These are phyloP conservation scores for Drymonia ruficornis DNA, from an alignment of 2,888 invertebrate genomes.

Conservation along the genomic window DNA sequence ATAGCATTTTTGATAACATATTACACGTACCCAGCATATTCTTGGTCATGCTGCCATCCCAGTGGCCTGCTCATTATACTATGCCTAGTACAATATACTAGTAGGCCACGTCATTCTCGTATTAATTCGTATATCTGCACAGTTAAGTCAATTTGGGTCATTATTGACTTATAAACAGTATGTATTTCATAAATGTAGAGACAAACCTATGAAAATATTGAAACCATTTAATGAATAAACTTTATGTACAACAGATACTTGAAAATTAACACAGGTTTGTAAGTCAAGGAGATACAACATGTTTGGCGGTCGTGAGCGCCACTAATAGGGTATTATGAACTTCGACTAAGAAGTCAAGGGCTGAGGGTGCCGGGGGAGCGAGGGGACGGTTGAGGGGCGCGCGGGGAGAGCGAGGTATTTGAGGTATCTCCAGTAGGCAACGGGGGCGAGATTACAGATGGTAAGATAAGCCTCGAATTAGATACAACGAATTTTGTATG, in stretches of 20 bases:
- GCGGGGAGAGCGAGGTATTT: constrained; percentile 56
- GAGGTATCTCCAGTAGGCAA: constrained; percentile 69
- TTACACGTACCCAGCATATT: too few species aligned
- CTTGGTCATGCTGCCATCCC: too few species aligned
- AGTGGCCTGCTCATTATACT: too few species aligned
- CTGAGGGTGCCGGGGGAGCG: constrained; percentile 52
- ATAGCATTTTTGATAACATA: too few species aligned
- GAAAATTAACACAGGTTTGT: constrained; percentile 36
- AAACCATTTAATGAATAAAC: too few species aligned
- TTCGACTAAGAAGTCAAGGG: constrained; percentile 69
- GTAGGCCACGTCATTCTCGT: too few species aligned
- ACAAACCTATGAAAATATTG: not conserved
- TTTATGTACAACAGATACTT: constrained; percentile 21
- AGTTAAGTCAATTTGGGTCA: too few species aligned
- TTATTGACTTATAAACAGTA: too few species aligned
- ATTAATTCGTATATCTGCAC: too few species aligned
- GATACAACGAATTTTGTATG: constrained; percentile 82
- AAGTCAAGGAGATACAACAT: constrained; percentile 58
- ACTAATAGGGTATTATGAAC: constrained; percentile 83
- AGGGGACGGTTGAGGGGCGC: constrained; percentile 30
- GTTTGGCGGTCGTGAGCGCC: constrained; percentile 64
- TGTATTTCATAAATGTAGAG: too few species aligned
- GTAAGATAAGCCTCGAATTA: constrained; percentile 82
- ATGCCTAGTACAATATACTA: too few species aligned
- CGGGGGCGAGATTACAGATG: constrained; percentile 79